Percentiles rank a stretch among this genome's conserved stretches.
Conservation (phyloP, 2,113 vertebrate species). For the Macaca fascicularis region DNA sequence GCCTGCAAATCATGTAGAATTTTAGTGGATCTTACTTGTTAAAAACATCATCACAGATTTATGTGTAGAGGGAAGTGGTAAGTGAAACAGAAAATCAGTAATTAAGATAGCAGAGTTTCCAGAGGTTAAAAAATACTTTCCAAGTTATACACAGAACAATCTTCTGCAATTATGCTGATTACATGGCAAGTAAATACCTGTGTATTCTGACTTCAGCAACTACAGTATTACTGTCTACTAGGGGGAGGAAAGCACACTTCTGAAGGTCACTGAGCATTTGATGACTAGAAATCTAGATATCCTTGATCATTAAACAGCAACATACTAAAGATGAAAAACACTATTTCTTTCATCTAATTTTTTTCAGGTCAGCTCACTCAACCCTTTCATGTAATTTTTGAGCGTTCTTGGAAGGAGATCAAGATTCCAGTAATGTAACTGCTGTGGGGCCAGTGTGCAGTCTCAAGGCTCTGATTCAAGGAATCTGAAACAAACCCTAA, state of each 20-base stretch:
- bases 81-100: not conserved
- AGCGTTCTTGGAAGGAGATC: slow-evolving; percentile 43
- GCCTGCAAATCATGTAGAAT: not conserved
- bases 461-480: slow-evolving; percentile 10
- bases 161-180: not conserved
- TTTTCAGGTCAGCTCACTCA: slow-evolving; percentile 50
- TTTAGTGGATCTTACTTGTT: not conserved
- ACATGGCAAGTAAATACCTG: not conserved
- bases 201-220: not conserved
- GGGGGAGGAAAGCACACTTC: rapidly evolving
- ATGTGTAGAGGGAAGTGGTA: not conserved
- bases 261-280: not conserved
- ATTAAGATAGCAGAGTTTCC: not conserved
- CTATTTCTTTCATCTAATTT: slow-evolving; percentile 34
- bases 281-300: not conserved
- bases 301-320: not conserved
- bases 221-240: not conserved
- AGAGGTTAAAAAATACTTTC: not conserved
- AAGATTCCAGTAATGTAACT: slow-evolving; percentile 52
- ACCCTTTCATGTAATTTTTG: slow-evolving; percentile 30
- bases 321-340: not conserved
- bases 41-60: not conserved
- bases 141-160: not conserved
- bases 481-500: slow-evolving; percentile 51
- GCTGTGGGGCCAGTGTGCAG: not conserved